Evolutionary conservation across 2,113 vertebrate genomes (phyloP).

Genomic region (Lampris megalopsis): DNA sequence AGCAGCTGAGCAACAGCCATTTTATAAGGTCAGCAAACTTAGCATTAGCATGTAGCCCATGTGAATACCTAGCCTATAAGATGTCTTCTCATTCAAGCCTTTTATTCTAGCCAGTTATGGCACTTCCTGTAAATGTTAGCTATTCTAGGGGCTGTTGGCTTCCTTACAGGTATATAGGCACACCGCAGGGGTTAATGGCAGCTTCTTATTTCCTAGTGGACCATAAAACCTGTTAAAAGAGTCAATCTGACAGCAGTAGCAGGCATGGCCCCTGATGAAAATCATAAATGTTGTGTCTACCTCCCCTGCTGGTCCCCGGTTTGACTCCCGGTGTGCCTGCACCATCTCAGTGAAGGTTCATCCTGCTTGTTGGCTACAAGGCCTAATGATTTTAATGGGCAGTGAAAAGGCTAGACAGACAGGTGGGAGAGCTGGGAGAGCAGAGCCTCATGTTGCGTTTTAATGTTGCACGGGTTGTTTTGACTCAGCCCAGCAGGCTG

Average conservation of each 20-base stretch:
- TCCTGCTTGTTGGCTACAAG: slow-evolving; percentile 43
- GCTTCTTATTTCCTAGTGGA: slow-evolving; percentile 58
- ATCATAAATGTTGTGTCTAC: slow-evolving; percentile 57
- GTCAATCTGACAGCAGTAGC: slow-evolving; percentile 45
- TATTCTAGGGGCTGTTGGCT: slow-evolving; percentile 65
- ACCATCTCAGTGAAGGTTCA: slow-evolving; percentile 4
- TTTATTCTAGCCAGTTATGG: slow-evolving; percentile 60
- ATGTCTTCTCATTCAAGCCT: slow-evolving; percentile 53
- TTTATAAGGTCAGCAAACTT: slow-evolving; percentile 76
- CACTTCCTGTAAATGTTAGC: slow-evolving; percentile 71
- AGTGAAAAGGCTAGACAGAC: slow-evolving; percentile 67
- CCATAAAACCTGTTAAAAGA: slow-evolving; percentile 69
- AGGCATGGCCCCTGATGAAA: slow-evolving; percentile 52
- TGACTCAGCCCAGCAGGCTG: slow-evolving; percentile 44
- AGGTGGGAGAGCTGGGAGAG: slow-evolving; percentile 23
- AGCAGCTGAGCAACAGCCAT: slow-evolving; percentile 63
- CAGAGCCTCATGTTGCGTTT: slow-evolving; percentile 34
- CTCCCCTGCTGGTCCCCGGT: slow-evolving; percentile 32
- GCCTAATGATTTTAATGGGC: slow-evolving; percentile 67
- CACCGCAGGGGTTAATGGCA: slow-evolving; percentile 59
- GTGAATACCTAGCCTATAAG: background rate
- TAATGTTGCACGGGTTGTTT: slow-evolving; percentile 47
- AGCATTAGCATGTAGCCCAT: too few relatives aligned
- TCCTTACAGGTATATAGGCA: slow-evolving; percentile 53
- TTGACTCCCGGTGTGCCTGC: slow-evolving; percentile 46